Base-by-base conservation (phyloP, 2,113 vertebrate species). In the Hylia prasina region DNA sequence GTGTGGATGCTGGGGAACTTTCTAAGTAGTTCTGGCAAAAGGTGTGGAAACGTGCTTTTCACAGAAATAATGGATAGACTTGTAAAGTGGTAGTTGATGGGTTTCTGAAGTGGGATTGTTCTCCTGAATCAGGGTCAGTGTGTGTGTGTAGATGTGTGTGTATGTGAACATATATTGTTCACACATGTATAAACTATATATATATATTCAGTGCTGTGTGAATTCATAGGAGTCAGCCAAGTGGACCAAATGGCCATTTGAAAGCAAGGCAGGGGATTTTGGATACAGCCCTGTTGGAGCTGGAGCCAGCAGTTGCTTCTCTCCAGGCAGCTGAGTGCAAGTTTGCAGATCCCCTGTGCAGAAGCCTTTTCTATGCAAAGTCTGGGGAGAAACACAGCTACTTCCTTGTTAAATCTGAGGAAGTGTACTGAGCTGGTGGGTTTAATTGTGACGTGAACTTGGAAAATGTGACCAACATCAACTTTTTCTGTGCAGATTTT, bases 371-470 rank as follows among this genome's bases (percentile, higher is more conserved):
- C 48, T 89, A 65, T 93, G 82, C 90, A 90, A 90, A 90, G 82
- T 78, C 40, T 92, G 60, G 72, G 80, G 93, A 95, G 72, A 84
- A 88, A 48, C 33, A 25, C 60, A 84, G 76, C 64, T 66, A 93
- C 92, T 97, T 96, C 93, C 86, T 90, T 68, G 82, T 95, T 81
- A 92, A 86, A 93, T 69, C 60, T 95, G 95, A 86, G 92, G 93
- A 95, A 96, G 89, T 88, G 20, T 37, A 4, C 71, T 81, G 79
- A 89, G 56, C 64, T 0, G 1, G 72, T 51, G 56, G 88, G 82
- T 88, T 92, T 86, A 83, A 78, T 76, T 78, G 56, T 93, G 92
- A 89, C 1, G 15, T 56, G 73, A 69, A 50, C 53, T 70, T 86
- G 86, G 86, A 89, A 90, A 90, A 90, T 69, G 60, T 87, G 89